phyloP scores from a whole-genome alignment of 2,797 vertebrate species.

The Crocidura indochinensis region DNA sequence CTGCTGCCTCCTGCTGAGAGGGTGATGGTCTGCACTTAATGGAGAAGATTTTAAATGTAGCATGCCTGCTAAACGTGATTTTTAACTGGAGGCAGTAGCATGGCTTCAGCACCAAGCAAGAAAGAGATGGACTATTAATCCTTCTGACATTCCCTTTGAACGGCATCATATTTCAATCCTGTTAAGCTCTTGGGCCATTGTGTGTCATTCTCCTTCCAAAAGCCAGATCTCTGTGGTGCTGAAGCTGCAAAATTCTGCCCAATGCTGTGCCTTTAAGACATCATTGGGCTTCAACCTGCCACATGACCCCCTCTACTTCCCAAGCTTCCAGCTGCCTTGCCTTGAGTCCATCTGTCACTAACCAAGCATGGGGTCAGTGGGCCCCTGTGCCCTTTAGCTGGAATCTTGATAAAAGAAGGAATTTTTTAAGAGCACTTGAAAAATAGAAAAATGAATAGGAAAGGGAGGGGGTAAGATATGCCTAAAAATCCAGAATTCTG shows the following conservation, averaged over 20 bases:
- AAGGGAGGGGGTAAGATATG: not conserved
- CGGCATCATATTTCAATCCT: constrained; percentile 80
- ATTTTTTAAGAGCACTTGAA: not conserved
- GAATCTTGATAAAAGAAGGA: constrained; percentile 38
- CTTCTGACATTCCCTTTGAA: constrained; percentile 79
- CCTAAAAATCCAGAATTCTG: not conserved
- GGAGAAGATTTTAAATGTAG: constrained; percentile 46
- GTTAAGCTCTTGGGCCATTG: constrained; percentile 66
- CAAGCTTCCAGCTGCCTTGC: not conserved
- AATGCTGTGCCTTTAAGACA: not conserved
- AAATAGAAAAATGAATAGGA: not conserved
- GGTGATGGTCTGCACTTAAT: not conserved
- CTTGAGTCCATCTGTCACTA: constrained; percentile 38
- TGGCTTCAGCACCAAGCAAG: not conserved
- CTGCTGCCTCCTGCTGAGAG: accelerated
- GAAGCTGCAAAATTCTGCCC: constrained; percentile 60
- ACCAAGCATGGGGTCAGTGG: constrained; percentile 42
- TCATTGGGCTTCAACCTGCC: not conserved
- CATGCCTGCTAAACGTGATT: accelerated
- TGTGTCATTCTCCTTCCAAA: constrained; percentile 71
- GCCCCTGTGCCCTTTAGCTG: constrained; percentile 7
- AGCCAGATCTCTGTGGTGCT: constrained; percentile 73
- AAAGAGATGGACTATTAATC: constrained; percentile 78
- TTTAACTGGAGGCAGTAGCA: not conserved
- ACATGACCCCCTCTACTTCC: constrained; percentile 24